These are phyloP conservation scores for Oreotrochilus melanogaster DNA, from an alignment of 2,113 vertebrate genomes.

Conservation along the genomic window DNA sequence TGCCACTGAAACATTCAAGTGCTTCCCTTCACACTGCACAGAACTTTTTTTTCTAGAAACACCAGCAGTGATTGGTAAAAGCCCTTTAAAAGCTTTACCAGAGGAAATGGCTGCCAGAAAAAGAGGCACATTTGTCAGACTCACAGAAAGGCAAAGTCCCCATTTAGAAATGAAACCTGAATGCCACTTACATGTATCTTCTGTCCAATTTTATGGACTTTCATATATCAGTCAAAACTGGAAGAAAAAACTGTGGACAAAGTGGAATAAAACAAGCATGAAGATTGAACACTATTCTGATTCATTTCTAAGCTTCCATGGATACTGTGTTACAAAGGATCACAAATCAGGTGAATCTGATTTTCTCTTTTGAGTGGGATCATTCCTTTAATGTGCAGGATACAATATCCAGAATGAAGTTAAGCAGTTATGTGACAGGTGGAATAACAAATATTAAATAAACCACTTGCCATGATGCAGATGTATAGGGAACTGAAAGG, in stretches of 20 bases:
- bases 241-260: neutral
- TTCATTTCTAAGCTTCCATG: neutral
- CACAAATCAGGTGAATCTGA: neutral
- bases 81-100: conserved; percentile 51
- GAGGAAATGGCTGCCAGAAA: conserved; percentile 25
- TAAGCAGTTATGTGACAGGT: neutral
- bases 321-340: neutral
- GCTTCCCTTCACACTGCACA: neutral
- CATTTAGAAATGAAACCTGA: conserved; percentile 69
- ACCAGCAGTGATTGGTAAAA: conserved; percentile 53
- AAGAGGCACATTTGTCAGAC: conserved; percentile 68
- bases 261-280: conserved; percentile 16
- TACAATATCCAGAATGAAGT: neutral
- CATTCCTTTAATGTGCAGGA: neutral
- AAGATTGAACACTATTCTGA: neutral
- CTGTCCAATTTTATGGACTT: conserved; percentile 49
- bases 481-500: neutral
- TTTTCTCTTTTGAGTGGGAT: neutral
- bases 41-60: neutral
- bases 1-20: conserved; percentile 47
- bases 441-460: neutral
- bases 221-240: conserved; percentile 63
- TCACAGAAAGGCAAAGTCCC: conserved; percentile 58
- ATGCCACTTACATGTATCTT: conserved; percentile 55
- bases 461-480: neutral